phyloP scores from a whole-genome alignment of 2,888 invertebrate species.

The Meloe dianella region DNA sequence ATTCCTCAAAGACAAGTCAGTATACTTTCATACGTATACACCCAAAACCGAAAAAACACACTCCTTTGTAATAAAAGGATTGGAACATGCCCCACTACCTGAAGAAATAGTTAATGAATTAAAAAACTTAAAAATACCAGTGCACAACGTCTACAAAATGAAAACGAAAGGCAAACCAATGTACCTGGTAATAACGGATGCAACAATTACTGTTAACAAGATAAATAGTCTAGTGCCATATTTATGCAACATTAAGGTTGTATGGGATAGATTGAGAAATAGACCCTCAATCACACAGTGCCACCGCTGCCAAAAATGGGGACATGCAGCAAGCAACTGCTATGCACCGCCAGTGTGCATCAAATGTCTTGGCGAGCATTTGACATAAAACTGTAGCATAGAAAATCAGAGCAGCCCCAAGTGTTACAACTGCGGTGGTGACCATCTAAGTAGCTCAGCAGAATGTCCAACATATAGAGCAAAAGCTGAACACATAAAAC shows the following conservation, averaged over 20 bases:
- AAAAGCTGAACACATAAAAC: background rate
- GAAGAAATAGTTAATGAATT: background rate
- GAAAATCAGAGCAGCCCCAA: background rate
- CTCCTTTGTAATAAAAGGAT: background rate
- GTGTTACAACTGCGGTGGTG: conserved; percentile 14
- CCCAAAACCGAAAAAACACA: background rate
- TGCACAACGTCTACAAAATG: background rate
- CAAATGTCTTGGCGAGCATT: conserved; percentile 4
- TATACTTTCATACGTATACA: background rate
- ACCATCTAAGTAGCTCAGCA: conserved; percentile 7
- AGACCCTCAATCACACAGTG: conserved; percentile 9
- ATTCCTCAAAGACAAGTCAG: background rate
- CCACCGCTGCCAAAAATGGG: conserved; percentile 10
- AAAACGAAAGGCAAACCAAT: background rate
- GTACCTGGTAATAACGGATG: background rate
- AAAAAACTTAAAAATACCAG: background rate
- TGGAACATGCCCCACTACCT: background rate
- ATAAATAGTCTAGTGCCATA: background rate
- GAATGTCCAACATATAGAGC: background rate
- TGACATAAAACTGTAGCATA: conserved; percentile 2
- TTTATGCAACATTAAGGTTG: background rate
- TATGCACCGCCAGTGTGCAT: conserved; percentile 10
- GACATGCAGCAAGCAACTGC: conserved; percentile 9
- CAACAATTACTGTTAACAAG: background rate
- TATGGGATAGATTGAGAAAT: background rate